Conservation (phyloP, 1,140 invertebrate species). For the Camponotus floridanus region DNA sequence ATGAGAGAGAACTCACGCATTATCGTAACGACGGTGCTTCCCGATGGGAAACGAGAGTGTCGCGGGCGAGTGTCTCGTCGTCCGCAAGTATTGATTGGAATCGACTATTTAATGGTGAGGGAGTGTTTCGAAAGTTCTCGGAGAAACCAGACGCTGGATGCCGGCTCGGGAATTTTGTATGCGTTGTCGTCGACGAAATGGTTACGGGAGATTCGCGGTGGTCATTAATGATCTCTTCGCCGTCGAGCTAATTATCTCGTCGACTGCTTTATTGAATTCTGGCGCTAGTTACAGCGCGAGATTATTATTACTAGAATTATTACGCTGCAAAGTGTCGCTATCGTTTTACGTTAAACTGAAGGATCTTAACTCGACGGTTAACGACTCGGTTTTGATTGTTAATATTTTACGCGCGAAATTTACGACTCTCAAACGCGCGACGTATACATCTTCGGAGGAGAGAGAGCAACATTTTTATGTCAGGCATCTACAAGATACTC, state of each 20-base stretch:
- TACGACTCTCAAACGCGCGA: background rate
- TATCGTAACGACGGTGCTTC: background rate
- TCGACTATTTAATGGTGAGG: slow-evolving; percentile 20
- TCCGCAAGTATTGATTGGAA: slow-evolving; percentile 33
- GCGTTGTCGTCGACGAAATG: background rate
- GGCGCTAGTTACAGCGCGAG: background rate
- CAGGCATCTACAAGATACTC: background rate
- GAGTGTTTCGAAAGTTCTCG: slow-evolving; percentile 1
- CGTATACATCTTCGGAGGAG: background rate
- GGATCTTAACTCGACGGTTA: background rate
- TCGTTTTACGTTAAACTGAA: background rate
- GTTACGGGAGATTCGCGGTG: background rate
- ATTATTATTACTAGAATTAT: background rate
- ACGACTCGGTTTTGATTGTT: background rate
- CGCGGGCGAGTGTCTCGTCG: background rate
- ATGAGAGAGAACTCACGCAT: background rate
- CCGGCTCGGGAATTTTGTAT: slow-evolving; percentile 11
- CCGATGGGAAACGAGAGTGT: slow-evolving; percentile 5
- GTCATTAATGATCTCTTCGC: background rate
- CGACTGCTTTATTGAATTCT: slow-evolving; percentile 35
- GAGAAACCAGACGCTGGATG: background rate
- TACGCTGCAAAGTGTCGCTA: background rate
- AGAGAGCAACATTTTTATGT: background rate
- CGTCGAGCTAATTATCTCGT: slow-evolving; percentile 14
- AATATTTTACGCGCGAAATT: background rate